Evolutionary conservation across 2,888 invertebrate genomes (phyloP).

Genomic region (Agrotis ipsilon): DNA sequence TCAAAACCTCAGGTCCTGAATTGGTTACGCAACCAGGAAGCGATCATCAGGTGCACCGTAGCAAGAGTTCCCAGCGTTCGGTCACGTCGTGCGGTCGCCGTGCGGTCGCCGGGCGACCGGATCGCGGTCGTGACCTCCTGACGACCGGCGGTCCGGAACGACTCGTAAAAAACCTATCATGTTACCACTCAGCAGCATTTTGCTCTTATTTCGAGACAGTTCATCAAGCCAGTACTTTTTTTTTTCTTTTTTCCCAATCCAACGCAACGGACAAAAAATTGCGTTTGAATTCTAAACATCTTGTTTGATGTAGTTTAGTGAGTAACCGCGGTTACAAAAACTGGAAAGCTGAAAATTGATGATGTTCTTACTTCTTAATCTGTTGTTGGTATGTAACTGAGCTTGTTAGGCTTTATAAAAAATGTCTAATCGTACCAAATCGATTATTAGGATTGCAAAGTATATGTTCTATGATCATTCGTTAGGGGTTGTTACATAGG

Average conservation of each 20-base stretch:
- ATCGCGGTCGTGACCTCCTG: constrained; percentile 80
- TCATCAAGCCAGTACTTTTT: constrained; percentile 72
- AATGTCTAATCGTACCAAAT: not conserved
- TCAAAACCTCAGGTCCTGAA: constrained; percentile 47
- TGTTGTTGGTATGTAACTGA: constrained; percentile 12
- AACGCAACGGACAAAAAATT: constrained; percentile 58
- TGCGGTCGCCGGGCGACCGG: constrained; percentile 58
- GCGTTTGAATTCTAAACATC: constrained; percentile 54
- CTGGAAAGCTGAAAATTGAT: constrained; percentile 39
- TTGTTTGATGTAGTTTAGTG: constrained; percentile 55
- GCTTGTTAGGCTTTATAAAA: constrained; percentile 28
- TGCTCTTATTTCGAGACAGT: constrained; percentile 80
- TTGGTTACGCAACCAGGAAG: constrained; percentile 74
- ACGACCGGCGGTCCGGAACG: constrained; percentile 78
- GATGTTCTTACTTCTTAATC: constrained; percentile 38
- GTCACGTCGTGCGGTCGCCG: constrained; percentile 80
- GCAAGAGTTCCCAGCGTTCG: constrained; percentile 77
- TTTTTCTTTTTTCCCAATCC: constrained; percentile 59
- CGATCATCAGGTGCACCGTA: constrained; percentile 71
- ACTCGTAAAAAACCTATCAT: constrained; percentile 78
- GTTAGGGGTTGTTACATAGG: too few relatives aligned
- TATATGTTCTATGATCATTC: not conserved
- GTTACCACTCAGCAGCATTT: constrained; percentile 79
- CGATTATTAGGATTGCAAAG: not conserved
- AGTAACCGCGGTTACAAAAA: constrained; percentile 59